These are phyloP conservation scores for Semnornis frantzii DNA, from an alignment of 2,113 vertebrate genomes.

Conservation along the genomic window DNA sequence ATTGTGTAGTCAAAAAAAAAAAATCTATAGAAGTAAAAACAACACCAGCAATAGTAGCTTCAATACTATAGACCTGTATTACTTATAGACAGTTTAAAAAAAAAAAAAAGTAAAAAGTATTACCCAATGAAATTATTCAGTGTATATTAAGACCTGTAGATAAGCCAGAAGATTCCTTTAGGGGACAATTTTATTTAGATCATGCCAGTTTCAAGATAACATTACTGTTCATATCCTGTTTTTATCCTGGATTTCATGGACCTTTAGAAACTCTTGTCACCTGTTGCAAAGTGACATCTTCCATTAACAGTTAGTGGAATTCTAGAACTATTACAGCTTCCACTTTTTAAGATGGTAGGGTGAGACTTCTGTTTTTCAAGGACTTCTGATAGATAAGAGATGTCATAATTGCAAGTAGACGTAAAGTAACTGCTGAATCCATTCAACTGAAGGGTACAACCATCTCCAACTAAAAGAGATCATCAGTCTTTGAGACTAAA, in stretches of 20 bases:
- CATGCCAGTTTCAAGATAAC: background rate
- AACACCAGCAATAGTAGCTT: background rate
- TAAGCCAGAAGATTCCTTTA: background rate
- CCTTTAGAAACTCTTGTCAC: background rate
- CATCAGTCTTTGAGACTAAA: slow-evolving; percentile 12
- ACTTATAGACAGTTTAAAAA: background rate
- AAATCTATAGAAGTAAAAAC: background rate
- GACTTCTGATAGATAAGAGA: background rate
- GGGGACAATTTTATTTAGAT: background rate
- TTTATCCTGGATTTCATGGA: background rate
- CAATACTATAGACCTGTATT: background rate
- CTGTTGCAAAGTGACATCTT: background rate
- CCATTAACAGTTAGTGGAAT: background rate
- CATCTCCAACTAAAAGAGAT: slow-evolving; percentile 8
- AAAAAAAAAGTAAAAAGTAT: background rate
- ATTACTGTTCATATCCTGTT: background rate
- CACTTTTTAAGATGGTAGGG: background rate
- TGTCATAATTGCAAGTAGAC: background rate
- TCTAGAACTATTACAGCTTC: background rate
- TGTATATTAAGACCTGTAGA: background rate
- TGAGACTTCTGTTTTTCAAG: background rate
- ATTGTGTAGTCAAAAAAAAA: background rate
- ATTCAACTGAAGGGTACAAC: background rate
- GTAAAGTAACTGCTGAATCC: background rate
- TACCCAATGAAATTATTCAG: background rate